These are phyloP conservation scores for Volucella inanis DNA, from an alignment of 2,888 invertebrate genomes.

Conservation along the genomic window DNA sequence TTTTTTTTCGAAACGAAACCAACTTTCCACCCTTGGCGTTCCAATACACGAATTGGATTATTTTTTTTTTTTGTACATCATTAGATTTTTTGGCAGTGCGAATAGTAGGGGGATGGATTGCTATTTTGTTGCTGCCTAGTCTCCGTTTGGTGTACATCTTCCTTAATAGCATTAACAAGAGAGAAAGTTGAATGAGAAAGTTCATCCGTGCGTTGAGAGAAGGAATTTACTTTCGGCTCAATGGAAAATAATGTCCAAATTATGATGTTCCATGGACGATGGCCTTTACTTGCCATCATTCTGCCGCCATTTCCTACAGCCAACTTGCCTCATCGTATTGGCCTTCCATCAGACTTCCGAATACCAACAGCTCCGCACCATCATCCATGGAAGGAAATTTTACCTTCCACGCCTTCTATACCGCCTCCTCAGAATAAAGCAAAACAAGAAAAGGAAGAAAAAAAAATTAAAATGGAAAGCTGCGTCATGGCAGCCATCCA, in stretches of 20 bases:
- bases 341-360: too few species aligned
- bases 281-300: constrained; percentile 49
- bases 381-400: constrained; percentile 9
- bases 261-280: constrained; percentile 66
- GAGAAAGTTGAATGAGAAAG: constrained; percentile 46
- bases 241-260: constrained; percentile 73
- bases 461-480: constrained; percentile 40
- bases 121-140: background rate
- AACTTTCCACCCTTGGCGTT: constrained; percentile 24
- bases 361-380: too few species aligned
- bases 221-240: constrained; percentile 66
- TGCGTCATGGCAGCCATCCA: constrained; percentile 72
- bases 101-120: background rate
- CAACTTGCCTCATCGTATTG: too few species aligned
- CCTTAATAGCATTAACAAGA: constrained; percentile 34
- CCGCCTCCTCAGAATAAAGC: constrained; percentile 29
- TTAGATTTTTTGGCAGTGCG: constrained; percentile 32
- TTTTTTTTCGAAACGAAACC: background rate
- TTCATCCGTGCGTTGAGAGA: constrained; percentile 66
- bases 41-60: constrained; percentile 35
- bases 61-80: constrained; percentile 52
- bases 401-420: constrained; percentile 43
- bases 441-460: background rate
- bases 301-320: background rate
- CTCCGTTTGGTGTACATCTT: constrained; percentile 31